These are phyloP conservation scores for Abramis brama DNA, from an alignment of 2,113 vertebrate genomes.

Conservation along the genomic window DNA sequence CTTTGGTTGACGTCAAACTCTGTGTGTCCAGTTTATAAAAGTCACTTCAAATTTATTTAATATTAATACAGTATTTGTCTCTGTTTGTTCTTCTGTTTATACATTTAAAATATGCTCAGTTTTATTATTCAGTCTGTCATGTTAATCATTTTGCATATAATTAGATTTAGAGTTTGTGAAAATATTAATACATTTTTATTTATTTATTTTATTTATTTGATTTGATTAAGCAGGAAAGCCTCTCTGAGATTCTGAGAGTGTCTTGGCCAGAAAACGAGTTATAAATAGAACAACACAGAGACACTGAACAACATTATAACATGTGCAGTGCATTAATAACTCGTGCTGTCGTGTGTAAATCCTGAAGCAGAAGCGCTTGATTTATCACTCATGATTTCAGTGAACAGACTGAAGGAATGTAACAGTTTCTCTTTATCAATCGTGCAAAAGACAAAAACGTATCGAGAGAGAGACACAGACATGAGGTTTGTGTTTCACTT, in stretches of 20 bases:
- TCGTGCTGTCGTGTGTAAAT: background rate
- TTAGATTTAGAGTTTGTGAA: background rate
- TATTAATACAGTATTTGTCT: background rate
- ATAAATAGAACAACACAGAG: background rate
- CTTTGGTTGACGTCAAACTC: background rate
- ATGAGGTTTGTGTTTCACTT: too few species aligned
- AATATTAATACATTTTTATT: background rate
- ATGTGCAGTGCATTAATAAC: too few species aligned
- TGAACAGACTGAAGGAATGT: too few species aligned
- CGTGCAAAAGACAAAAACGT: too few species aligned
- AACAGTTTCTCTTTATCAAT: too few species aligned
- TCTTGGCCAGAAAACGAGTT: background rate
- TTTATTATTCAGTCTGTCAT: background rate
- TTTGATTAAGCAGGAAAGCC: background rate
- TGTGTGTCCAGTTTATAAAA: background rate
- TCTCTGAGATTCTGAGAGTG: background rate
- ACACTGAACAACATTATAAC: too few species aligned
- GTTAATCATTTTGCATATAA: background rate
- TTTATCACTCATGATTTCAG: background rate
- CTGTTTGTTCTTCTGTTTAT: background rate
- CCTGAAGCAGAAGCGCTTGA: too few species aligned
- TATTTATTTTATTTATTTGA: too few species aligned
- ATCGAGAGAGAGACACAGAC: too few species aligned
- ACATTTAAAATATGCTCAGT: background rate
- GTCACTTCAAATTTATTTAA: background rate